Evolutionary conservation across 1,140 invertebrate genomes (phyloP).

Genomic region (Agrypnia vestita): DNA sequence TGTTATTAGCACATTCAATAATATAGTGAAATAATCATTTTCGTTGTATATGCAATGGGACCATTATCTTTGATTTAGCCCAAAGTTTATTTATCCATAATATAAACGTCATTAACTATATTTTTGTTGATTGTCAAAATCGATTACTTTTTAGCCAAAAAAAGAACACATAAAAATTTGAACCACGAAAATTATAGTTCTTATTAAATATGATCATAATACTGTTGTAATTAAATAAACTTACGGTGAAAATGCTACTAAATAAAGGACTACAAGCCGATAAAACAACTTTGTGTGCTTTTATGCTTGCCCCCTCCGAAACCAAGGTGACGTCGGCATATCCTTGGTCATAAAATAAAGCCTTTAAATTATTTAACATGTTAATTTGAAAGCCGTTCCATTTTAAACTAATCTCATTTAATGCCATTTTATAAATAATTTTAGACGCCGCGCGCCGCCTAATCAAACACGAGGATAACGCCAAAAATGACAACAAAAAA

Average conservation of each 20-base stretch:
- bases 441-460: not conserved
- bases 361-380: constrained; percentile 77
- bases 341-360: constrained; percentile 78
- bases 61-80: too few species aligned
- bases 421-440: constrained; percentile 65
- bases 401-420: constrained; percentile 77
- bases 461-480: constrained; percentile 4
- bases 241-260: constrained; percentile 70
- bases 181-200: not conserved
- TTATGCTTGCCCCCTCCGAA: constrained; percentile 79
- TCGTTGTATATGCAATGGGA: too few species aligned
- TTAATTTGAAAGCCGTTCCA: constrained; percentile 81
- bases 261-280: constrained; percentile 84
- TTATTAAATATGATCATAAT: constrained; percentile 42
- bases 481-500: not conserved
- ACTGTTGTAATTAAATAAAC: not conserved
- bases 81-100: too few species aligned
- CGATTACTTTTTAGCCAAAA: too few species aligned
- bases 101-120: too few species aligned
- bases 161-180: too few species aligned
- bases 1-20: too few species aligned
- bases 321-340: constrained; percentile 82
- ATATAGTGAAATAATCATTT: too few species aligned
- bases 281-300: constrained; percentile 82
- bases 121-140: too few species aligned